Conservation (phyloP, 2,888 invertebrate genomes). For the Octonoba sinensis region DNA sequence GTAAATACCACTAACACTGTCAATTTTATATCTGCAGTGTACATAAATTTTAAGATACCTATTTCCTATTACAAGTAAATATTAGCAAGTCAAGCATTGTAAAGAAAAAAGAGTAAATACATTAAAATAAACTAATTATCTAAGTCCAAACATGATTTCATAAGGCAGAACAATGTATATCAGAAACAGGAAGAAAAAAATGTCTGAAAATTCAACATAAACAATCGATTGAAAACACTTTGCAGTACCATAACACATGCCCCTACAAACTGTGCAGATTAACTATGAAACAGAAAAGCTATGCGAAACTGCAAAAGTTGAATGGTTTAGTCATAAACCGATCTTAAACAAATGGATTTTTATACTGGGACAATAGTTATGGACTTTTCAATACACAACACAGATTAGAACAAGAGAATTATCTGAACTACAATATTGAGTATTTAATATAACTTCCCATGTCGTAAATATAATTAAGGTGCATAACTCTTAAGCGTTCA, state of each 20-base stretch:
- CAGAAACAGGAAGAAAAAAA: slow-evolving; percentile 43
- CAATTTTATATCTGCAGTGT: slow-evolving; percentile 64
- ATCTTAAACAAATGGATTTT: too few species aligned
- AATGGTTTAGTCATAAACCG: too few species aligned
- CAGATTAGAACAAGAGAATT: slow-evolving; percentile 24
- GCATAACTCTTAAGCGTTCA: slow-evolving; percentile 43
- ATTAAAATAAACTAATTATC: slow-evolving; percentile 57
- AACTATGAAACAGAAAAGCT: slow-evolving; percentile 6
- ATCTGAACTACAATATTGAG: slow-evolving; percentile 27
- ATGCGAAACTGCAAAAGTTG: slow-evolving; percentile 9
- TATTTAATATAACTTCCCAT: slow-evolving; percentile 37
- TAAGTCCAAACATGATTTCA: slow-evolving; percentile 52
- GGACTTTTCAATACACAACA: slow-evolving; percentile 28
- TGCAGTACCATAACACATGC: slow-evolving; percentile 19
- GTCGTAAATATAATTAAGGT: slow-evolving; percentile 26
- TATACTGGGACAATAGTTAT: slow-evolving; percentile 22
- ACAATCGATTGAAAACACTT: slow-evolving; percentile 17
- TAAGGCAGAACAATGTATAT: slow-evolving; percentile 55
- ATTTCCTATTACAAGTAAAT: slow-evolving; percentile 63
- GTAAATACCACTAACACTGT: slow-evolving; percentile 64
- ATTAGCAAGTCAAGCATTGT: slow-evolving; percentile 57
- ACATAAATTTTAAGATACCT: slow-evolving; percentile 59
- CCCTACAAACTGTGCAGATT: slow-evolving; percentile 17
- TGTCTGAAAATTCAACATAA: slow-evolving; percentile 15
- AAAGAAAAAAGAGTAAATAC: slow-evolving; percentile 48